These are phyloP conservation scores for Nipponacmea schrenckii DNA, from an alignment of 2,888 invertebrate genomes.

Conservation along the genomic window DNA sequence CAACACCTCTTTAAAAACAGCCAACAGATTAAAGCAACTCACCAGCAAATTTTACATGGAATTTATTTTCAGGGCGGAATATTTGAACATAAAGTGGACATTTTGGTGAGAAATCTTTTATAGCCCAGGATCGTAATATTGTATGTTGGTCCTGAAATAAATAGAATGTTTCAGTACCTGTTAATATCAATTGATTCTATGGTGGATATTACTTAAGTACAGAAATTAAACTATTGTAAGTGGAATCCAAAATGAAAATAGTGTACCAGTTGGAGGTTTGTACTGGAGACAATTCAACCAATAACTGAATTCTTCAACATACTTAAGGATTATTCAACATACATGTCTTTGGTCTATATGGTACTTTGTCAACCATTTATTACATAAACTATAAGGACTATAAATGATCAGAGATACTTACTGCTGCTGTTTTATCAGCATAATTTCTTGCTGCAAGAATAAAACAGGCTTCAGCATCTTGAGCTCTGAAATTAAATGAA, in stretches of 20 bases:
- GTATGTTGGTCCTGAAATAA: conserved; percentile 78
- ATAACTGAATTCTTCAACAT: too few relatives aligned
- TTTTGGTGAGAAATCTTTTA: conserved; percentile 96
- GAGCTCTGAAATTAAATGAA: conserved; percentile 76
- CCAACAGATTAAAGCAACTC: neutral
- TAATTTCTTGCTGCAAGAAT: conserved; percentile 95
- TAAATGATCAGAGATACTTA: conserved; percentile 64
- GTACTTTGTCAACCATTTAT: too few relatives aligned
- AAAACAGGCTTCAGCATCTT: conserved; percentile 97
- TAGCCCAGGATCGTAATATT: conserved; percentile 92
- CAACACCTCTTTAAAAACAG: too few relatives aligned
- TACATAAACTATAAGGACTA: too few relatives aligned
- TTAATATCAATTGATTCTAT: neutral
- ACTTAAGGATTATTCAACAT: too few relatives aligned
- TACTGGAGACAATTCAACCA: too few relatives aligned
- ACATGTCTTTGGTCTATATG: too few relatives aligned
- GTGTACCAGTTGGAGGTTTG: too few relatives aligned
- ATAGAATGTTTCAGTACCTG: neutral
- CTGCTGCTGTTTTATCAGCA: conserved; percentile 95
- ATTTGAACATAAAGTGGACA: conserved; percentile 98
- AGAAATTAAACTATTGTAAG: too few relatives aligned
- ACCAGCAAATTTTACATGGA: conserved; percentile 96
- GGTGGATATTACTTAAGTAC: too few relatives aligned
- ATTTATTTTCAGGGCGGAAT: conserved; percentile 96
- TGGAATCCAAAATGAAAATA: too few relatives aligned